Percentiles rank a stretch among this genome's conserved stretches.
phyloP scores from a whole-genome alignment of 2,888 invertebrate genomes.

The Drosophila cognata region DNA sequence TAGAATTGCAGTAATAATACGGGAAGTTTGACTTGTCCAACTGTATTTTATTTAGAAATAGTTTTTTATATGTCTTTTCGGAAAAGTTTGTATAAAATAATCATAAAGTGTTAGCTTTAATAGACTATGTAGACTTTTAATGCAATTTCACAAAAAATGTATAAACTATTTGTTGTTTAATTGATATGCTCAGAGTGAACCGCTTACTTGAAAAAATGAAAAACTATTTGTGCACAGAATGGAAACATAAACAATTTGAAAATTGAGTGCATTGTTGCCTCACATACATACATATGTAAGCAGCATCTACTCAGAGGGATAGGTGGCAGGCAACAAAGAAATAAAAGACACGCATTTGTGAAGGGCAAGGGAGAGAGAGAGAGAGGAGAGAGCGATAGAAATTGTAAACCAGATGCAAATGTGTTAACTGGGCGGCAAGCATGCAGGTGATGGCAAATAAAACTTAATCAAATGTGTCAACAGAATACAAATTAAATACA shows the following conservation, averaged over 20 bases:
- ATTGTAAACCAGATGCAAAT: slow-evolving; percentile 60
- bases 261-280: slow-evolving; percentile 38
- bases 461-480: slow-evolving; percentile 80
- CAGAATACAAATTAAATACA: slow-evolving; percentile 70
- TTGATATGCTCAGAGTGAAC: slow-evolving; percentile 5
- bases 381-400: slow-evolving; percentile 7
- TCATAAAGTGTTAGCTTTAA: neutral
- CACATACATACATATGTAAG: slow-evolving; percentile 31
- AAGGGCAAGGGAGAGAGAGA: neutral
- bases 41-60: neutral
- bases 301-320: slow-evolving; percentile 23
- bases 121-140: neutral
- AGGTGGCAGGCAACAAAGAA: slow-evolving; percentile 4
- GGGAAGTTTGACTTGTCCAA: neutral
- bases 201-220: slow-evolving; percentile 3
- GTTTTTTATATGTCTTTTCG: neutral
- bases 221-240: slow-evolving; percentile 12
- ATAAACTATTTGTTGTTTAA: slow-evolving; percentile 18
- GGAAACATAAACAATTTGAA: slow-evolving; percentile 11
- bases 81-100: neutral
- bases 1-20: neutral
- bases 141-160: slow-evolving; percentile 1
- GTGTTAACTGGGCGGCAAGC: slow-evolving; percentile 76
- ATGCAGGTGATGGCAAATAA: slow-evolving; percentile 79
- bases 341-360: slow-evolving; percentile 4